These are phyloP conservation scores for Drosophila sproati DNA, from an alignment of 1,140 invertebrate genomes.

Conservation along the genomic window DNA sequence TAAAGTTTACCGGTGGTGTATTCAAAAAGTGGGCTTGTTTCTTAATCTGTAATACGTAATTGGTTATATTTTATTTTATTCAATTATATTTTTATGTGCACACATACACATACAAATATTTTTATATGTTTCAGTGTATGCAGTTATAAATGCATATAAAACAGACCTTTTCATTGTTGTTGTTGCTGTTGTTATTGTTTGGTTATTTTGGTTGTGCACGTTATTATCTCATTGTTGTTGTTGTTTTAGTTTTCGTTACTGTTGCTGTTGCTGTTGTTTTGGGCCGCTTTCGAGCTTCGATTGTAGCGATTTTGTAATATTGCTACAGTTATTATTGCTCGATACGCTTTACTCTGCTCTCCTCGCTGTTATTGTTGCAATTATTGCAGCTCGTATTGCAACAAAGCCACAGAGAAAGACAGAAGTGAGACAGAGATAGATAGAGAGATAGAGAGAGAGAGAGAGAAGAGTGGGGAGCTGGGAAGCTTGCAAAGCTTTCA, in stretches of 20 bases:
- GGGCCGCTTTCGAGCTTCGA: slow-evolving; percentile 47
- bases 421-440: slow-evolving; percentile 18
- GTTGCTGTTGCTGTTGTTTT: slow-evolving; percentile 30
- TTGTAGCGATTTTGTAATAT: slow-evolving; percentile 74
- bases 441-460: slow-evolving; percentile 3
- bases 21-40: slow-evolving; percentile 71
- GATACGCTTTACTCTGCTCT: slow-evolving; percentile 70
- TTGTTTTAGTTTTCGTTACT: slow-evolving; percentile 16
- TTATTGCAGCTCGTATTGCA: slow-evolving; percentile 72
- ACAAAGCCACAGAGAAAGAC: slow-evolving; percentile 55
- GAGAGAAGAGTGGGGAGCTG: not conserved
- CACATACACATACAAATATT: not conserved
- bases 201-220: slow-evolving; percentile 18
- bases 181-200: slow-evolving; percentile 4
- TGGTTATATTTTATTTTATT: slow-evolving; percentile 42
- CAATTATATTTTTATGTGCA: not conserved
- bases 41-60: slow-evolving; percentile 48
- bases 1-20: slow-evolving; percentile 27
- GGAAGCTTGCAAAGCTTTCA: slow-evolving; percentile 29
- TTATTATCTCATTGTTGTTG: slow-evolving; percentile 60
- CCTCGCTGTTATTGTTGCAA: slow-evolving; percentile 62
- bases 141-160: slow-evolving; percentile 34
- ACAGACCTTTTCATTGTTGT: slow-evolving; percentile 34
- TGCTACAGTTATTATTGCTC: slow-evolving; percentile 73
- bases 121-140: slow-evolving; percentile 20